phyloP scores from a whole-genome alignment of 2,113 vertebrate genomes.

The Peromyscus maniculatus region DNA sequence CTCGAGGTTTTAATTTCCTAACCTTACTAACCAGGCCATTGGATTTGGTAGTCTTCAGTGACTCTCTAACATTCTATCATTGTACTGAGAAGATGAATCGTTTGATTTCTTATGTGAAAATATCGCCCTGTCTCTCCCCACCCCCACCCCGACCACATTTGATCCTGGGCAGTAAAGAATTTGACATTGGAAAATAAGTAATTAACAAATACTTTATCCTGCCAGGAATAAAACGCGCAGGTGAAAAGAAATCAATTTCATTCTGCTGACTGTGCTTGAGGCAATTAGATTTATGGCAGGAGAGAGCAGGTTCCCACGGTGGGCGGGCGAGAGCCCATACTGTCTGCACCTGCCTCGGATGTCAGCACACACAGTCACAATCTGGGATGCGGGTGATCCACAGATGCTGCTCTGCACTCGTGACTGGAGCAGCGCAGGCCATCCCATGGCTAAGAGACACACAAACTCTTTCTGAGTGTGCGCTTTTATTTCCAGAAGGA shows the following conservation, averaged over 20 bases:
- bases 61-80: not conserved
- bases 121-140: not conserved
- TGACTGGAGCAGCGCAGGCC: slow-evolving; percentile 48
- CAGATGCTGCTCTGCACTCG: slow-evolving; percentile 67
- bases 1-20: slow-evolving; percentile 36
- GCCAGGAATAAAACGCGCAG: slow-evolving; percentile 61
- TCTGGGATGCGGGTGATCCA: slow-evolving; percentile 65
- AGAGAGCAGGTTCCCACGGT: slow-evolving; percentile 47
- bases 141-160: not conserved
- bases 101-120: not conserved
- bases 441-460: slow-evolving; percentile 54
- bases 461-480: slow-evolving; percentile 13
- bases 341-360: slow-evolving; percentile 81
- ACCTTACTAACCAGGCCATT: not conserved
- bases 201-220: slow-evolving; percentile 50
- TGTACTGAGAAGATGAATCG: not conserved
- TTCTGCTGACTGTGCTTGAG: slow-evolving; percentile 66
- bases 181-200: slow-evolving; percentile 53
- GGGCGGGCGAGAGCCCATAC: slow-evolving; percentile 59
- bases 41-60: not conserved
- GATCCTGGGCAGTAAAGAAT: not conserved
- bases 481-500: slow-evolving; percentile 54
- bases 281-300: slow-evolving; percentile 68
- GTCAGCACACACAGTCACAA: slow-evolving; percentile 43
- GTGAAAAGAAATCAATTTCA: slow-evolving; percentile 43